Conservation (phyloP, 2,113 vertebrate species). For the Euleptes europaea region DNA sequence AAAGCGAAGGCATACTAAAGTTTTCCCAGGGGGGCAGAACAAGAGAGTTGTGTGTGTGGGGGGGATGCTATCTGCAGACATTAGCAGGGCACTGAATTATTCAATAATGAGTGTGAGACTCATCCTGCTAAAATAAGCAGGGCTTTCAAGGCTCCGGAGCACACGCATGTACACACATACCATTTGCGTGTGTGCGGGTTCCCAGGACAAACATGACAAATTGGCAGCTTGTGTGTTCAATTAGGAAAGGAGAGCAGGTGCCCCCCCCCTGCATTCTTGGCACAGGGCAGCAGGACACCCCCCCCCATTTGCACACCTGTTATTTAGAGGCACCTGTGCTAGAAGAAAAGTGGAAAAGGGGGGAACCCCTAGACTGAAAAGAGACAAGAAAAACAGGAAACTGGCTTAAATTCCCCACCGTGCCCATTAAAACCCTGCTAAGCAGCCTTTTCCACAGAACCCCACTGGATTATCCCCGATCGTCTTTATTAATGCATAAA, state of each 20-base stretch:
- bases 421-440: slow-evolving; percentile 82
- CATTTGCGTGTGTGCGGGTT: background rate
- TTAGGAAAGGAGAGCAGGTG: slow-evolving; percentile 78
- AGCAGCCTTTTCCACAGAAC: slow-evolving; percentile 51
- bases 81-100: slow-evolving; percentile 90
- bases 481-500: slow-evolving; percentile 85
- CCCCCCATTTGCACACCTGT: slow-evolving; percentile 76
- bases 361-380: background rate
- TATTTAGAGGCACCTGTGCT: slow-evolving; percentile 68
- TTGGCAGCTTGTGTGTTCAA: slow-evolving; percentile 80
- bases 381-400: slow-evolving; percentile 33
- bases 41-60: slow-evolving; percentile 62
- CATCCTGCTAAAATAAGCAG: slow-evolving; percentile 51
- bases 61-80: slow-evolving; percentile 82
- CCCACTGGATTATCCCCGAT: slow-evolving; percentile 71
- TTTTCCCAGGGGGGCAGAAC: slow-evolving; percentile 84
- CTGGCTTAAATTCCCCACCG: slow-evolving; percentile 75
- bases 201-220: slow-evolving; percentile 83
- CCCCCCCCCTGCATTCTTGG: slow-evolving; percentile 50
- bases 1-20: slow-evolving; percentile 90
- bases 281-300: slow-evolving; percentile 58
- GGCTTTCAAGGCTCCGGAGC: slow-evolving; percentile 54
- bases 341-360: background rate
- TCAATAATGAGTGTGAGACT: slow-evolving; percentile 87
- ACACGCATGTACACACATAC: slow-evolving; percentile 19